Evolutionary conservation across 2,113 vertebrate species (phyloP), one percentile per base, ranked within the genome.

Genomic region (Perca fluviatilis): DNA sequence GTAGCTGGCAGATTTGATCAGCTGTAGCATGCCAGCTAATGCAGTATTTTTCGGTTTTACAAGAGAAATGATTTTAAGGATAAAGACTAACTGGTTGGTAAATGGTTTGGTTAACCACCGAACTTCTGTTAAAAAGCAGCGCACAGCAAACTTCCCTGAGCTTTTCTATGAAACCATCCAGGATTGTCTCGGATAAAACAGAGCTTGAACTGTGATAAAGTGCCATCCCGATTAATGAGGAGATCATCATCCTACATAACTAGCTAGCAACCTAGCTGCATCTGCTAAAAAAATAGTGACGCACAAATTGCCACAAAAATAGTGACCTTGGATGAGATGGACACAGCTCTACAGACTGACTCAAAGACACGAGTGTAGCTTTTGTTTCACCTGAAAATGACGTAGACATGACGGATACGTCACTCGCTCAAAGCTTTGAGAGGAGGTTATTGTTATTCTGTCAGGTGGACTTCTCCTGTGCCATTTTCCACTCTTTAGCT

Each of bases 401-500:
- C 1, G 13, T 61, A 10, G 1, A 8, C 27, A 19, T 40, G 57
- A 33, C 2, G 0, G 21, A 36, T 4, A 25, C 6, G 1, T 25
- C 60, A 27, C 50, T 63, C 1, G 3, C n/a, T 36, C 21, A 54
- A 58, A 62, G 67, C 36, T 66, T 12, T 56, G 66, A 71, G 46
- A 4, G 30, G 43, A 80, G 25, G 50, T 63, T 46, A 36, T 3
- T 53, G 12, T 60, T 64, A 47, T 72, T 71, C 7, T 61, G 13
- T 54, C 56, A n/a, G 54, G 66, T 82, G 49, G 27, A 76, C 30
- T 36, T 14, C 11, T 49, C 30, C 27, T 30, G 62, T 61, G 49
- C 64, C 56, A 70, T 68, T 84, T 90, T 80, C 77, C 49, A 71
- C 82, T 70, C 71, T 80, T 82, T 81, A 51, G n/a, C 79, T 74